Conservation (phyloP, 2,888 invertebrate species). For the Phasia obesa region DNA sequence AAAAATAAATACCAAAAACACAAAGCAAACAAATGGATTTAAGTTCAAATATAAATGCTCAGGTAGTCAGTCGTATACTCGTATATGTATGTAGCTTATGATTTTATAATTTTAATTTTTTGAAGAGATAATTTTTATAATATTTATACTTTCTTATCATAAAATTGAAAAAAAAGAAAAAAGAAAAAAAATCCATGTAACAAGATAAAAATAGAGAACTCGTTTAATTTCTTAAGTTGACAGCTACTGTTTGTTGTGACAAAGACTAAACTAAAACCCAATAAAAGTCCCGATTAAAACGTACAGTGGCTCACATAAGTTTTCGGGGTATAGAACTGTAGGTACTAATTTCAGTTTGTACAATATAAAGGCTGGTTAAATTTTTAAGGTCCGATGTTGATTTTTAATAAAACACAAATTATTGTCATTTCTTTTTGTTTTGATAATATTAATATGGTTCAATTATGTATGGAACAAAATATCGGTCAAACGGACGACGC, state of each 20-base stretch:
- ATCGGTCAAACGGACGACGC: too few relatives aligned
- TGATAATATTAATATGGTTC: too few relatives aligned
- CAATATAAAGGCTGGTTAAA: too few relatives aligned
- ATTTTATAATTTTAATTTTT: constrained; percentile 23
- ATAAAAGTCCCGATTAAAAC: constrained; percentile 37
- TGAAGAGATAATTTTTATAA: constrained; percentile 29
- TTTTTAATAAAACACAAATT: too few relatives aligned
- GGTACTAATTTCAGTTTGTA: too few relatives aligned
- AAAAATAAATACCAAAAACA: constrained; percentile 9
- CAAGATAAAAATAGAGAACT: constrained; percentile 63
- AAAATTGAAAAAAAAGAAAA: constrained; percentile 13
- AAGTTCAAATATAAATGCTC: constrained; percentile 5
- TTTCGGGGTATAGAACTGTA: too few relatives aligned
- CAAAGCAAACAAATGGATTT: constrained; percentile 45
- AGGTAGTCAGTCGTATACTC: too few relatives aligned
- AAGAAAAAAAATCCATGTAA: constrained; percentile 50
- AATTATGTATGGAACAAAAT: too few relatives aligned
- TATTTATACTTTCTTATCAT: constrained; percentile 56
- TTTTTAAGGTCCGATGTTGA: too few relatives aligned
- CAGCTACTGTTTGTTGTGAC: constrained; percentile 70
- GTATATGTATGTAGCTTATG: constrained; percentile 21
- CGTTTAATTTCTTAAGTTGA: constrained; percentile 72
- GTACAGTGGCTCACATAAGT: not conserved
- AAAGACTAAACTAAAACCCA: constrained; percentile 29
- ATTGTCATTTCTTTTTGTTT: too few relatives aligned